A percentile compares a stretch with the other conserved stretches of the same genome.
phyloP scores from a whole-genome alignment of 2,888 invertebrate species.

The Vesta saturnalis region DNA sequence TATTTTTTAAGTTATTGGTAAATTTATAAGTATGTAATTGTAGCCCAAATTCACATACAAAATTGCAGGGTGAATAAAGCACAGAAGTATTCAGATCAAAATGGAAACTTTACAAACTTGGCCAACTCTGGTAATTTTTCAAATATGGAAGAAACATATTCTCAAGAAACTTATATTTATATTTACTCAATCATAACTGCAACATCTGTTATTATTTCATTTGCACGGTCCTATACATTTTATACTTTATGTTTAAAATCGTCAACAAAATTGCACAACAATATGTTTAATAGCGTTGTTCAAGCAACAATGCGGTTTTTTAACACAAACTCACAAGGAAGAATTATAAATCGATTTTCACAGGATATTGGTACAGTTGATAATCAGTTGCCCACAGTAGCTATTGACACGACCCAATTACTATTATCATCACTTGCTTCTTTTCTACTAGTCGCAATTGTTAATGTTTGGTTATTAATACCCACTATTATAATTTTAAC shows the following conservation, averaged over 20 bases:
- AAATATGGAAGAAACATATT: neutral
- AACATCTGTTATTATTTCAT: constrained; percentile 63
- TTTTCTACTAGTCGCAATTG: constrained; percentile 77
- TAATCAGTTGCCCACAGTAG: constrained; percentile 62
- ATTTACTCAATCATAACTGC: constrained; percentile 63
- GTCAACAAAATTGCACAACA: constrained; percentile 81
- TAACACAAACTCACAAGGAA: constrained; percentile 84
- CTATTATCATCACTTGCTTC: constrained; percentile 83
- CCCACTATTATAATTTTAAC: constrained; percentile 66
- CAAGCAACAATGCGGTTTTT: constrained; percentile 88
- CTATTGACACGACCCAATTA: constrained; percentile 70
- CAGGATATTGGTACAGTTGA: constrained; percentile 86
- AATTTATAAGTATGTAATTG: too few relatives aligned
- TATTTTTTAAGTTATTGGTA: neutral
- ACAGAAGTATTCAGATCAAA: neutral
- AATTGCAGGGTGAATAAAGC: neutral
- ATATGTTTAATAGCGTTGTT: constrained; percentile 83
- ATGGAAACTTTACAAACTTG: neutral
- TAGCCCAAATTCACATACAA: too few relatives aligned
- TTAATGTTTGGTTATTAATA: constrained; percentile 78
- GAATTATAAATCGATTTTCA: constrained; percentile 88
- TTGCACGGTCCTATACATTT: constrained; percentile 70
- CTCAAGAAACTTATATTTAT: constrained; percentile 48
- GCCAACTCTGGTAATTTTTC: neutral
- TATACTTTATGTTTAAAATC: constrained; percentile 78